Evolutionary conservation across 2,888 invertebrate genomes (phyloP), one percentile per base, ranked within the genome.

Genomic region (Hyles lineata): DNA sequence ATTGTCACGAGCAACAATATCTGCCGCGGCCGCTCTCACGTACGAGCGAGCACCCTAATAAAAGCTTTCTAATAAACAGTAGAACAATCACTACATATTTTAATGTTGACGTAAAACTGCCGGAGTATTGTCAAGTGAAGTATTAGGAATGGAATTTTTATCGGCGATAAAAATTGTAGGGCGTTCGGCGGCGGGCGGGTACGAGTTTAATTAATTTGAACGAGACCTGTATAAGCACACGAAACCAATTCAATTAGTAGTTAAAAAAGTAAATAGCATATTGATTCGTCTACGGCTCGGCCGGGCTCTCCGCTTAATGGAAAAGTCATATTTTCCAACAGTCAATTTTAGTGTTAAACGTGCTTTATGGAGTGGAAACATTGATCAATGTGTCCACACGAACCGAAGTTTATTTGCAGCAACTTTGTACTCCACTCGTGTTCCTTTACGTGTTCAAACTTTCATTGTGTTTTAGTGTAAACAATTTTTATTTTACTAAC

Each of bases 1-100:
- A 94, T 91, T 91, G 90, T 89, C 89, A 85, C 84, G 85, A 86
- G 87, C 90, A 85, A 91, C 91, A 90, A 90, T 91, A 90, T 90
- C 88, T 88, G 74, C 77, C 59, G 71, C 67, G 72, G 79, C 80
- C 78, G 76, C 78, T 79, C 77, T 59, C 83, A 83, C 86, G 83
- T 86, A 84, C 84, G 82, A 77, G 75, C 71, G 79, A 77, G 82
- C 81, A 78, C 70, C 50, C 63, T 72, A 83, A 86, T 87, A 88
- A 89, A 87, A 87, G 75, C 77, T 78, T 84, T 78, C 82, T 86
- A 85, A 89, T 86, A 85, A 87, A 89, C 82, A 73, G 74, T 76
- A 70, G 80, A 78, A 82, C 82, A 83, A 83, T 83, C 79, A 83
- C 83, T 84, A 80, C 78, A 81, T 81, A 83, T 86, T 86, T 87